Base-by-base conservation (phyloP, 2,113 vertebrate species). In the Trogon surrucura region DNA sequence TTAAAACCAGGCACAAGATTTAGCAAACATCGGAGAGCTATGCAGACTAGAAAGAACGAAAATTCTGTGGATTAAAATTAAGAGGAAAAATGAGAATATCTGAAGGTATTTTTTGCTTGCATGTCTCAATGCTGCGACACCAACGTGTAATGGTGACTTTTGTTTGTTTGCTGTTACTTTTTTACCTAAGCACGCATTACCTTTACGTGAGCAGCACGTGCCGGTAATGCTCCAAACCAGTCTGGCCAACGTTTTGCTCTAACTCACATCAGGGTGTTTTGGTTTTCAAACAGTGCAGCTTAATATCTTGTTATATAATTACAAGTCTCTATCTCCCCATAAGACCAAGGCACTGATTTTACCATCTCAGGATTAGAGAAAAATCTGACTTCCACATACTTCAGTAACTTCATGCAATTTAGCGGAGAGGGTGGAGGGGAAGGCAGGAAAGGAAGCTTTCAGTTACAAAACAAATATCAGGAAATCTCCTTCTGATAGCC, bases 261-360 rank as follows among this genome's bases (percentile, higher is more conserved):
- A 85, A 94, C 66, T 56, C 72, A 78, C 0, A 0, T 1, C 16
- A 36, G 16, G 16, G 74, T 22, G 36, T 30, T 89, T 65, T 29
- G 21, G 19, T 73, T 85, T 82, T 80, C 65, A 62, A 91, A 69
- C 38, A 80, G n/a, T 86, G 64, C 45, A 80, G 56, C 38, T 80
- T 58, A 79, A 16, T 78, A 85, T 51, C 44, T 84, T 58, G 44
- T 96, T 87, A 86, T 4, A 36, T 61, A 82, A 91, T 75, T 79
- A 82, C 64, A 79, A 88, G 20, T 54, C 85, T 61, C 53, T 27
- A 67, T 57, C 84, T 56, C 92, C 30, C 48, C 10, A 0, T 32
- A 77, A 75, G 51, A 92, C 53, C n/a, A 58, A 65, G 38, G 64
- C 65, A 79, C 22, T 51, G 58, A 58, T 91, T 91, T 84, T 89